Percentiles rank a stretch among this genome's conserved stretches.
Evolutionary conservation across 2,888 invertebrate species (phyloP).

Genomic region (Branchipolynoe longqiensis): DNA sequence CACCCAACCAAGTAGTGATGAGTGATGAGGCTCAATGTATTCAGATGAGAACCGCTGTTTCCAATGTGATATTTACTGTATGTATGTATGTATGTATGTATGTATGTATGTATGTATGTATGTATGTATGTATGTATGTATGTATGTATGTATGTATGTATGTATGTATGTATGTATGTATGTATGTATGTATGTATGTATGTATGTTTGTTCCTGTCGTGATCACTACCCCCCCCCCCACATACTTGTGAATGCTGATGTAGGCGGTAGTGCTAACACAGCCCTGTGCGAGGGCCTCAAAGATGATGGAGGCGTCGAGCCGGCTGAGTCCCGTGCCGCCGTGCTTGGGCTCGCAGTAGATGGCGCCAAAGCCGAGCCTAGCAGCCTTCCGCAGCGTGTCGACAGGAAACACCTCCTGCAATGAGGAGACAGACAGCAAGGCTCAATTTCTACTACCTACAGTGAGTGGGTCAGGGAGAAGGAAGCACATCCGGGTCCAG

Average conservation of each 20-base stretch:
- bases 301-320: constrained; percentile 84
- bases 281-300: constrained; percentile 84
- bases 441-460: no score
- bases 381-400: constrained; percentile 84
- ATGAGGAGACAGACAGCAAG: no score
- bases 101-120: neutral
- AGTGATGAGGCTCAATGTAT: neutral
- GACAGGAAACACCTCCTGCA: constrained; percentile 83
- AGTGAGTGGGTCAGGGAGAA: no score
- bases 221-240: neutral
- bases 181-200: neutral
- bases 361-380: constrained; percentile 84
- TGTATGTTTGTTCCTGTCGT: neutral
- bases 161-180: neutral
- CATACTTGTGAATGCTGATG: constrained; percentile 85
- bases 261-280: constrained; percentile 85
- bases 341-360: constrained; percentile 83
- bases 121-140: neutral
- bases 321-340: constrained; percentile 84
- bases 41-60: no score
- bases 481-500: no score
- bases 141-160: neutral
- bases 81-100: no score
- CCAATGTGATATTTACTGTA: no score
- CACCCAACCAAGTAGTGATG: no score